Conservation (phyloP, 2,888 invertebrate genomes). For the Bedellia somnulentella region DNA sequence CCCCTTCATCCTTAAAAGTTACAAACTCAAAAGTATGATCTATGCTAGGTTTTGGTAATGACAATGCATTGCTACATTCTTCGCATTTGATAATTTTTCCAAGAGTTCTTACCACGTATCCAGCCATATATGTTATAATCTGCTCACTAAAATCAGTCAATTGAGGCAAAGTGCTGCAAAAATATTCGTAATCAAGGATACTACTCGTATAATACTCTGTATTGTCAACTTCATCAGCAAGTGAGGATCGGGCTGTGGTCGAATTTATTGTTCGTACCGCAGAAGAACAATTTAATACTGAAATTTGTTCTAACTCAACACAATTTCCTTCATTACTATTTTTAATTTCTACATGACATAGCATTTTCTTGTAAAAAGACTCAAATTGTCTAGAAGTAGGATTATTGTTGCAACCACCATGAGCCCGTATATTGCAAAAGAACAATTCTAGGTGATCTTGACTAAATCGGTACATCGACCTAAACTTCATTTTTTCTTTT, state of each 20-base stretch:
- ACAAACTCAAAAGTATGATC: conserved; percentile 2
- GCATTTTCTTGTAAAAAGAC: conserved; percentile 9
- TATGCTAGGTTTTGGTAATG: neutral
- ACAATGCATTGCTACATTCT: neutral
- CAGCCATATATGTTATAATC: conserved; percentile 9
- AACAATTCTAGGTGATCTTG: conserved; percentile 11
- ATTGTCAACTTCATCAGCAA: conserved; percentile 1
- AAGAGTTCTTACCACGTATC: conserved; percentile 3
- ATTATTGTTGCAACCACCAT: conserved; percentile 10
- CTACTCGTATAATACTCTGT: too few species aligned
- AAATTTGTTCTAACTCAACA: conserved; percentile 10
- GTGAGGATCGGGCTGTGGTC: conserved; percentile 3
- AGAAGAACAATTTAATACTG: conserved; percentile 8
- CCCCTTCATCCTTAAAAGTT: conserved; percentile 8
- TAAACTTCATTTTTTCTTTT: too few species aligned
- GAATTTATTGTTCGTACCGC: conserved; percentile 10
- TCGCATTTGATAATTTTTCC: conserved; percentile 2
- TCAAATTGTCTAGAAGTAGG: conserved; percentile 11
- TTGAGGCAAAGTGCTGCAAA: neutral
- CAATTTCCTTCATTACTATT: conserved; percentile 8
- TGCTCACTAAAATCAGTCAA: conserved; percentile 4
- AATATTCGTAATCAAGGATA: neutral
- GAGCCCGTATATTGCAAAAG: conserved; percentile 8
- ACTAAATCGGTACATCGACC: conserved; percentile 7
- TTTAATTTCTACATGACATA: conserved; percentile 11